Evolutionary conservation across 1,140 invertebrate genomes (phyloP), one percentile per base, ranked within the genome.

Genomic region (Dolichoris vasculosae): DNA sequence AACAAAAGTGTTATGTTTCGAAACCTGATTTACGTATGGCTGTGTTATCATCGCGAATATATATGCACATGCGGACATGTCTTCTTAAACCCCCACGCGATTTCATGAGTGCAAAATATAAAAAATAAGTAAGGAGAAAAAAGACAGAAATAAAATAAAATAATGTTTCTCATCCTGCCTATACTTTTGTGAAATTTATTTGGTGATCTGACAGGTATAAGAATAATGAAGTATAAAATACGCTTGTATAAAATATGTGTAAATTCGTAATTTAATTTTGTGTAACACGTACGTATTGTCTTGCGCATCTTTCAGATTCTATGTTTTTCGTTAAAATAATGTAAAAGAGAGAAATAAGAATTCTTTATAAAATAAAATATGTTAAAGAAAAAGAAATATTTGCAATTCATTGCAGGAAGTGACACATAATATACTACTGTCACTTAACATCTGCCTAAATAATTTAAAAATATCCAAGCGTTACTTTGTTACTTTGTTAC

Each of bases 21-120:
- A 86, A 86, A 80, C 85, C 85, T 86, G 80, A 82, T 86, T 83
- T 86, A 82, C 84, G 80, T 69, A 86, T 86, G 85, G 85, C 85
- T 86, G 85, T 86, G 85, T 83, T 86, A 86, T 71, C 71, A 82
- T 67, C 71, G 79, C 84, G 79, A 85, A 76, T 81, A 85, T 82
- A 85, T 85, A 79, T 71, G 82, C 35, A 85, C 59, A 81, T 86
- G 83, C 51, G 77, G 82, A 82, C 77, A 85, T 64, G 76, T 81
- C 78, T 86, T 78, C 11, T 78, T 85, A 81, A 59, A 71, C 55
- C 30, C 46, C 13, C 26, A 76, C 82, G 75, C 26, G 78, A 85
- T 85, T 55, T 81, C 84, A 76, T 11, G 78, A 51, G 55, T 81
- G 43, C 20, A 48, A 85, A 76, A 64, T 76, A 55, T 76, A 76